phyloP scores from a whole-genome alignment of 2,888 invertebrate genomes.

The Teleogryllus oceanicus region DNA sequence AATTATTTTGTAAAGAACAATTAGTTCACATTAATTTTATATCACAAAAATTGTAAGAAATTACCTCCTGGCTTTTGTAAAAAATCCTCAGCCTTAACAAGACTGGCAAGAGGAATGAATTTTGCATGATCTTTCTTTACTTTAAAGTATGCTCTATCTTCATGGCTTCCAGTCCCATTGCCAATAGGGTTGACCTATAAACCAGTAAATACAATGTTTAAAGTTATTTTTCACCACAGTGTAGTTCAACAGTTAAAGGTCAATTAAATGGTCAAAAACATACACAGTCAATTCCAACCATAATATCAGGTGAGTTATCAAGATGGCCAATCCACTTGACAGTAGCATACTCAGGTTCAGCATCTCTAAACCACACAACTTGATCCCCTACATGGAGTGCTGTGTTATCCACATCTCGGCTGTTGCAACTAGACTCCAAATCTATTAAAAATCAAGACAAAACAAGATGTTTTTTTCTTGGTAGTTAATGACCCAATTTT shows the following conservation, averaged over 20 bases:
- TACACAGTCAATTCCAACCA: conserved; percentile 41
- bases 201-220: background rate
- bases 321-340: conserved; percentile 37
- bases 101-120: conserved; percentile 50
- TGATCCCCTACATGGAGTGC: conserved; percentile 39
- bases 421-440: conserved; percentile 29
- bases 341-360: conserved; percentile 36
- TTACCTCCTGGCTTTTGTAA: conserved; percentile 38
- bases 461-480: too few relatives aligned
- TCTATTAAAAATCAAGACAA: conserved; percentile 26
- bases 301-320: conserved; percentile 30
- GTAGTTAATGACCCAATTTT: too few relatives aligned
- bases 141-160: conserved; percentile 46
- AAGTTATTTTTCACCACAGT: background rate
- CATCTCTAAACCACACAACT: conserved; percentile 41
- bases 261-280: conserved; percentile 30
- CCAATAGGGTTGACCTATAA: conserved; percentile 53
- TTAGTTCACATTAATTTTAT: too few relatives aligned
- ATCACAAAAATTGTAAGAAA: background rate
- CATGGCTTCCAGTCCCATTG: conserved; percentile 53
- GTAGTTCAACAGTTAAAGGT: too few relatives aligned
- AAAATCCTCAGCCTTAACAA: conserved; percentile 50
- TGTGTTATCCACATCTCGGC: conserved; percentile 20
- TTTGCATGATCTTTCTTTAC: conserved; percentile 50
- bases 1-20: too few relatives aligned